Evolutionary conservation across 2,113 vertebrate species (phyloP).

Genomic region (Eleginops maclovinus): DNA sequence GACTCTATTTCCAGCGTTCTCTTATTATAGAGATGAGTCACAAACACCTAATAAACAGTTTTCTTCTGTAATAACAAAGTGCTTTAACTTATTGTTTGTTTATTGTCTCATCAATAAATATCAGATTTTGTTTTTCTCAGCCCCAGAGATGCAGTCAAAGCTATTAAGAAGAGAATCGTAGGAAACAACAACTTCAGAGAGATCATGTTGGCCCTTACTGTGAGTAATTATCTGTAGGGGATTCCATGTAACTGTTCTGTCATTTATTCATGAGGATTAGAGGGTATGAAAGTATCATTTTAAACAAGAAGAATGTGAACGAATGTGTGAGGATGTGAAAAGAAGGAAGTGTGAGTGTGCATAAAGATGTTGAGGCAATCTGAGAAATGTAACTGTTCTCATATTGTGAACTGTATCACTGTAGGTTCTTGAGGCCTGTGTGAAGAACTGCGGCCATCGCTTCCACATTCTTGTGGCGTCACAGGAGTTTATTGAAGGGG

Average conservation of each 20-base stretch:
- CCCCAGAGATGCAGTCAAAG: constrained; percentile 94
- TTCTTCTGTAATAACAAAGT: not conserved
- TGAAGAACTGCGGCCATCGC: constrained; percentile 97
- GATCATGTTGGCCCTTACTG: constrained; percentile 95
- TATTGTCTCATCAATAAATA: not conserved
- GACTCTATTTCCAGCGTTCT: not conserved
- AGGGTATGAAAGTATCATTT: not conserved
- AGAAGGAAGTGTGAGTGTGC: not conserved
- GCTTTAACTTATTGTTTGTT: not conserved
- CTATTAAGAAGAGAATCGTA: constrained; percentile 93
- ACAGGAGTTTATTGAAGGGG: constrained; percentile 94
- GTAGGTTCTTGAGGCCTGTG: constrained; percentile 95
- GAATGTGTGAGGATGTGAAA: not conserved
- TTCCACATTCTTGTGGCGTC: constrained; percentile 92
- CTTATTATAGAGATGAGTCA: not conserved
- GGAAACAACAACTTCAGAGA: constrained; percentile 97
- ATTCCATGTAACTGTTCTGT: not conserved
- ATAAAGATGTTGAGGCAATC: not conserved
- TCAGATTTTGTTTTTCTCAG: constrained; percentile 76
- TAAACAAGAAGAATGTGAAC: not conserved
- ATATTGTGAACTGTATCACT: not conserved
- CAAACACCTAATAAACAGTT: not conserved
- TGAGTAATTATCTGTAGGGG: constrained; percentile 63
- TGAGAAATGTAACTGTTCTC: not conserved
- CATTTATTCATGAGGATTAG: not conserved